Base-by-base conservation (phyloP, 2,797 vertebrate species). In the Calcarius lapponicus region DNA sequence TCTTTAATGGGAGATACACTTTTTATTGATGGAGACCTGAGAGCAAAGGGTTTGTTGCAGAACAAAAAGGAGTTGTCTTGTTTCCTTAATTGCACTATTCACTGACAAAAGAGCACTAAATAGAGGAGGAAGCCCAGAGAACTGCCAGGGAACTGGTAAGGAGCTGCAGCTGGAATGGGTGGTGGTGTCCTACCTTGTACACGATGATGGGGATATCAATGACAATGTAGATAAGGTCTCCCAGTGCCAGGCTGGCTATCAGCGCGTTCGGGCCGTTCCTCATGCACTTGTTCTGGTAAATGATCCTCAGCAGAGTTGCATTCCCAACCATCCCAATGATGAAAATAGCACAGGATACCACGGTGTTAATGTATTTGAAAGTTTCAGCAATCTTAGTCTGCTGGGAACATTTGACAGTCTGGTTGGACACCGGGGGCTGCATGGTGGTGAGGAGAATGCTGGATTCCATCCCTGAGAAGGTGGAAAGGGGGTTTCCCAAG, bases 221-320 rank as follows among this genome's bases (percentile, higher is more conserved):
- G 96, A 98, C 98, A 86, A 99, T 99, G 95, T 99, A 99, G 96
- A 99, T 99, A 43, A 99, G 99, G 97, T 99, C 99, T 62, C 99
- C 99, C 26, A 99, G 97, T 8, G 99, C 99, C 96, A 99, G 98
- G 79, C 99, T 99, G 96, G 99, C 99, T 88, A 99, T 99, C 94
- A 99, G 98, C 1, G 99, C 99, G 6, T 99, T 99, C 16, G 99
- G 99, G 83, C 99, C 99, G 14, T 99, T 99, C 98, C 99, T 98
- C 99, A 99, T 99, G 74, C 99, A 99, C 97, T 99, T 99, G 98
- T 99, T 99, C 97, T 99, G 98, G 97, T 99, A 99, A 97, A 99
- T 99, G 98, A 99, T 99, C 98, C 98, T 98, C 92, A 99, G 98
- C 94, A 99, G 98, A 47, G 99, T 99, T 88, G 98, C 98, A 50